Evolutionary conservation across 2,888 invertebrate species (phyloP), one percentile per base, ranked within the genome.

Genomic region (Micropterix aruncella): DNA sequence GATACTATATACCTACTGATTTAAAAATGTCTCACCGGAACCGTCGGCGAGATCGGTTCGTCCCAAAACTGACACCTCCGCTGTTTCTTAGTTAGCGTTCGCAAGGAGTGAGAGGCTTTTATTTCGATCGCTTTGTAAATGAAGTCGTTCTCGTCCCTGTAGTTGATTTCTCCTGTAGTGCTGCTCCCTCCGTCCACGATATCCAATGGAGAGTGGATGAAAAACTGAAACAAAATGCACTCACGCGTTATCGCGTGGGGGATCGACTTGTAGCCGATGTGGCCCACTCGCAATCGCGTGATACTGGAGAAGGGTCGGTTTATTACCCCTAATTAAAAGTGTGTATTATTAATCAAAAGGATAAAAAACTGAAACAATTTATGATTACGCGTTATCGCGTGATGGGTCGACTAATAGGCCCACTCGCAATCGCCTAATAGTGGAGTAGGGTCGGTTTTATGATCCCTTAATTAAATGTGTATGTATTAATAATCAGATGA

Each of bases 161-260:
- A 60, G 46, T 54, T 47, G 1, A 70, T 60, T 44, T 64, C 65
- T 1, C 66, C 66, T 0, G 67, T 68, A 0, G 65, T 63, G 42
- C 68, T 68, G 1, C 70, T 69, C 12, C 66, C 65, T 0, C 68
- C 65, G 0, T 70, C 70, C 0, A 73, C 69, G 43, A 74, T 65
- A 50, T 74, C 74, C 48, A 57, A 70, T 1, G 74, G 70, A 1
- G 73, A 72, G 50, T 74, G 74, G 2, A 74, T 60, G 53, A 70
- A 74, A 50, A 67, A 73, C 74, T 74, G 60, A 0, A 48, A 49
- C 7, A 39, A 41, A 44, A 43, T n/a, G n/a, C n/a, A n/a, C n/a
- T n/a, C n/a, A n/a, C n/a, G 15, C 18, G 16, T 3, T 36, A 18
- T 27, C 16, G 15, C 3, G 44, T 16, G 12, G 16, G 42, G 49